Conservation (phyloP, 2,888 invertebrate species). For the Agrochola litura region DNA sequence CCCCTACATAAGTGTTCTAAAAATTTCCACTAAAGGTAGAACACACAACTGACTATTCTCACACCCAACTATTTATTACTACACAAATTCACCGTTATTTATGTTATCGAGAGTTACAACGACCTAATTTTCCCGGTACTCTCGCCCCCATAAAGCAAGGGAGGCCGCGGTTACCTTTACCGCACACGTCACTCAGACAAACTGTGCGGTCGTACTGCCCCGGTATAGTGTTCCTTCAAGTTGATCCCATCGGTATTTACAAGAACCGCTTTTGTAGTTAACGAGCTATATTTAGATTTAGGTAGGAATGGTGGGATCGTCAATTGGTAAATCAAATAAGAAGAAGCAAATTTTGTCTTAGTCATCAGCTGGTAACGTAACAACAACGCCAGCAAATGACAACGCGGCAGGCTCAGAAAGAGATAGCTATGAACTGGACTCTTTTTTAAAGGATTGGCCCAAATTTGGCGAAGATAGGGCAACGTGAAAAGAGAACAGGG, state of each 20-base stretch:
- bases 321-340: neutral
- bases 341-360: neutral
- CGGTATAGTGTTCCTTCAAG: conserved; percentile 28
- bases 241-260: conserved; percentile 49
- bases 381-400: neutral
- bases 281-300: neutral
- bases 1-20: neutral
- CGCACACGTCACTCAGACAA: conserved; percentile 56
- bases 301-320: neutral
- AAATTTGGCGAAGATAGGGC: neutral
- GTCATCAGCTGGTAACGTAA: neutral
- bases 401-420: neutral
- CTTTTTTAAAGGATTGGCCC: neutral
- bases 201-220: conserved; percentile 50
- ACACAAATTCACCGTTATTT: conserved; percentile 47
- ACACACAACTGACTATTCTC: conserved; percentile 8
- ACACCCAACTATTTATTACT: conserved; percentile 33
- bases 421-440: neutral
- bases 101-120: conserved; percentile 43
- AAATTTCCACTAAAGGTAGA: neutral
- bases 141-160: conserved; percentile 53
- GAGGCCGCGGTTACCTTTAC: conserved; percentile 49
- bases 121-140: conserved; percentile 50
- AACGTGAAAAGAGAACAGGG: neutral
- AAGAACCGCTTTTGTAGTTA: conserved; percentile 1